Evolutionary conservation across 1,140 invertebrate species (phyloP).

Genomic region (Drosophila tristis): DNA sequence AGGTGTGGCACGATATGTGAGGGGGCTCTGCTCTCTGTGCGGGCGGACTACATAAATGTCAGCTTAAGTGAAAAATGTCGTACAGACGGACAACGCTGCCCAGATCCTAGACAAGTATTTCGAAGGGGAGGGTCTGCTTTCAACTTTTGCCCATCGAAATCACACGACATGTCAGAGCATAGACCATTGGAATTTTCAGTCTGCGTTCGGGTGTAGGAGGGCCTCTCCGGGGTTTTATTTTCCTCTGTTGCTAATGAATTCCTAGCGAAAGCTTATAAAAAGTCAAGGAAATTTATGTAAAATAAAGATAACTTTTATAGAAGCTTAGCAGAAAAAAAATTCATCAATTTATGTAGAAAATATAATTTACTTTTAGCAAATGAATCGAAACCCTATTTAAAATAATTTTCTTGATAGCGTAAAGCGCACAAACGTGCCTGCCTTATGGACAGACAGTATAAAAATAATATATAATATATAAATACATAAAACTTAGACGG

Average conservation of each 20-base stretch:
- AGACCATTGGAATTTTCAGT: slow-evolving; percentile 10
- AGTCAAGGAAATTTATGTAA: no score
- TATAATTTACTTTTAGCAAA: no score
- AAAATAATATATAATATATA: neutral
- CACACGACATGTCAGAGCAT: slow-evolving; percentile 52
- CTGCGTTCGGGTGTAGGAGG: neutral
- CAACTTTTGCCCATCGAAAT: slow-evolving; percentile 65
- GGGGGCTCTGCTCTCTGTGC: slow-evolving; percentile 3
- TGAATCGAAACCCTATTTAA: no score
- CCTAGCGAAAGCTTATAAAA: no score
- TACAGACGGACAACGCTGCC: slow-evolving; percentile 48
- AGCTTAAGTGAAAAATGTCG: slow-evolving; percentile 80
- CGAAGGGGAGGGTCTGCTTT: slow-evolving; percentile 10
- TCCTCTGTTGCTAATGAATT: slow-evolving; percentile 6
- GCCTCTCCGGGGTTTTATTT: neutral
- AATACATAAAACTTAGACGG: slow-evolving; percentile 14
- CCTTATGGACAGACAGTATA: no score
- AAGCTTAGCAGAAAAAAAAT: neutral
- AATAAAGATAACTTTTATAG: no score
- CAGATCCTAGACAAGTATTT: slow-evolving; percentile 36
- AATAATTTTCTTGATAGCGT: no score
- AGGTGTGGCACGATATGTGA: slow-evolving; percentile 1
- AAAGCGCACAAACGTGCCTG: no score
- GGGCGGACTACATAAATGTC: slow-evolving; percentile 66
- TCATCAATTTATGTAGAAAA: no score